Conservation (phyloP, 2,113 vertebrate species). For the Anolis carolinensis region DNA sequence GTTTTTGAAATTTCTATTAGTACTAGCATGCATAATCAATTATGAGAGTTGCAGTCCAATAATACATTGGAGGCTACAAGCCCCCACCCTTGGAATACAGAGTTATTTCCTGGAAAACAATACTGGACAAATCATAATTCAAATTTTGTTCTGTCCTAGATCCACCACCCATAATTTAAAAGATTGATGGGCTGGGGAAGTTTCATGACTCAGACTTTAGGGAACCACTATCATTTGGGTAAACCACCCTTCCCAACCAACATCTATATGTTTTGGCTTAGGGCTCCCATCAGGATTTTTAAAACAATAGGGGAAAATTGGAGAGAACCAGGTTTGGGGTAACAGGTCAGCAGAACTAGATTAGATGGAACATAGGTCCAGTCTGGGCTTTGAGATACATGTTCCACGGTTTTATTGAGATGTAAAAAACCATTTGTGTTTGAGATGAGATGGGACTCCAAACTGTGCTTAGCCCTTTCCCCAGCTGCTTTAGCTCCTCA, state of each 20-base stretch:
- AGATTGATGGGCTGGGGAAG: too few species aligned
- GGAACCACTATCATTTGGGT: too few species aligned
- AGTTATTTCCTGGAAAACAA: too few species aligned
- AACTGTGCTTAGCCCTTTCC: not conserved
- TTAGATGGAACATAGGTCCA: not conserved
- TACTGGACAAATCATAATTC: too few species aligned
- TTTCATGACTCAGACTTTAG: too few species aligned
- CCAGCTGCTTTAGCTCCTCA: not conserved
- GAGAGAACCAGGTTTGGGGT: not conserved
- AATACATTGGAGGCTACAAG: not conserved
- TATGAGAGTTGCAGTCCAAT: not conserved
- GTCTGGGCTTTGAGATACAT: not conserved
- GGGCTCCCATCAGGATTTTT: too few species aligned
- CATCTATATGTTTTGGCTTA: too few species aligned
- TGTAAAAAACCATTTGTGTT: not conserved
- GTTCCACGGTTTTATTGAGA: not conserved
- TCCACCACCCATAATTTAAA: too few species aligned
- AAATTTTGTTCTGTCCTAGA: too few species aligned
- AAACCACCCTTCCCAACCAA: too few species aligned
- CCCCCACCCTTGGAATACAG: too few species aligned
- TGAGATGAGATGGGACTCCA: not conserved
- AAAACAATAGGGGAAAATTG: too few species aligned
- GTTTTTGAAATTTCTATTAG: not conserved
- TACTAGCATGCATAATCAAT: not conserved
- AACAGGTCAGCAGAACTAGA: not conserved